Conservation (phyloP, 1,140 invertebrate species). For the Cotesia glomerata region DNA sequence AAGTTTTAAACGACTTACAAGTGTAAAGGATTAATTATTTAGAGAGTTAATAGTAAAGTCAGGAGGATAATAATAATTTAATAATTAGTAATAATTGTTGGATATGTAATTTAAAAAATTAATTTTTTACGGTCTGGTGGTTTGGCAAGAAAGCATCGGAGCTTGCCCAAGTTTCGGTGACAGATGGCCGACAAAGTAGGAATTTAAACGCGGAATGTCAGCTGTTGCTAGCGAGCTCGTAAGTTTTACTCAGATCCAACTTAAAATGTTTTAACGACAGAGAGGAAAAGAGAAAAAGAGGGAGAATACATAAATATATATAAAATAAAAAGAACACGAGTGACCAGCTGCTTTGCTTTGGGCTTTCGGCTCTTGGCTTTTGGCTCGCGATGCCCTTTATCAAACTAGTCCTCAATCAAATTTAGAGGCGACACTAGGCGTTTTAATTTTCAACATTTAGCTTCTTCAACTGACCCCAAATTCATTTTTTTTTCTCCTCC, state of each 20-base stretch:
- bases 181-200: slow-evolving; percentile 40
- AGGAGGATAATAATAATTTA: neutral
- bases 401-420: neutral
- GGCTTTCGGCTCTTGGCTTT: no score
- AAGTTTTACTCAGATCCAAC: neutral
- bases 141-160: slow-evolving; percentile 26
- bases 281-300: neutral
- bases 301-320: no score
- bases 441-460: neutral
- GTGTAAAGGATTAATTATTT: no score
- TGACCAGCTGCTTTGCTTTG: slow-evolving; percentile 5
- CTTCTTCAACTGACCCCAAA: neutral
- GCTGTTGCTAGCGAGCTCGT: slow-evolving; percentile 27
- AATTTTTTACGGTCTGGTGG: slow-evolving; percentile 29
- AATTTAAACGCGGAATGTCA: slow-evolving; percentile 37
- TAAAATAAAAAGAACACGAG: neutral
- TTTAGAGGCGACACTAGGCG: neutral
- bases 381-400: neutral
- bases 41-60: no score
- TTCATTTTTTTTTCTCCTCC: neutral
- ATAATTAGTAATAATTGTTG: neutral
- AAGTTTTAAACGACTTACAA: no score
- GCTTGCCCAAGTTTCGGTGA: slow-evolving; percentile 33
- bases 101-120: neutral
- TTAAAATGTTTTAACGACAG: neutral